Base-by-base conservation (phyloP, 2,888 invertebrate species). In the Carpatolechia fugitivella region DNA sequence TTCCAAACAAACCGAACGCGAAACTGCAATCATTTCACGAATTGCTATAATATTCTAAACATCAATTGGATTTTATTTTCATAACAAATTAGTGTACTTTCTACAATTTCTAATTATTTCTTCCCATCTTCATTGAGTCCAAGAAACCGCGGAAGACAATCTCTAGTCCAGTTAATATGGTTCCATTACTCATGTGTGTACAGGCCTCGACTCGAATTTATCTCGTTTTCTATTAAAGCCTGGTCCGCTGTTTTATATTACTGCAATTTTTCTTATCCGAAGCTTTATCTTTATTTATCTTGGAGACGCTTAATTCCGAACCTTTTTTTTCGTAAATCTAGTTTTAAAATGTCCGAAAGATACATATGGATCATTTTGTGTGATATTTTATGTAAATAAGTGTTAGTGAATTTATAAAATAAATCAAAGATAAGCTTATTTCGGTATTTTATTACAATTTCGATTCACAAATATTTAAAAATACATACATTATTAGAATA, bases 181-280 rank as follows among this genome's bases (percentile, higher is more conserved):
- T 8, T 5, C 18, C 24, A 50, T 50, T 56, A 59, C 61, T 64
- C 61, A 63, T 61, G 59, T 64, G 57, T 55, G 57, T 64, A 44
- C 38, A 10, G 33, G 46, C 6, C 50, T 50, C 14, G 11, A 5
- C 24, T 38, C 59, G 51, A 54, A 66, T 68, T 64, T 64, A 69
- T 70, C 65, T 67, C 63, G 59, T 61, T 61, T 62, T 57, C 65
- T 60, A 69, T 70, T 70, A 69, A 61, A 54, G 56, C 60, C 48
- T 57, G 60, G 64, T 48, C 56, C 57, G 62, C 62, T 36, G 56
- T 61, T 64, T 63, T 66, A 66, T 66, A 71, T 71, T 61, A 57
- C 68, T 14, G 49, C 57, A 40, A 72, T 73, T 66, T 66, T 65
- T 72, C 69, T 67, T 62, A 53, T 49, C 59, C 55, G 52, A 29